Conservation (phyloP, 2,797 vertebrate genomes). For the Ibycter americanus region DNA sequence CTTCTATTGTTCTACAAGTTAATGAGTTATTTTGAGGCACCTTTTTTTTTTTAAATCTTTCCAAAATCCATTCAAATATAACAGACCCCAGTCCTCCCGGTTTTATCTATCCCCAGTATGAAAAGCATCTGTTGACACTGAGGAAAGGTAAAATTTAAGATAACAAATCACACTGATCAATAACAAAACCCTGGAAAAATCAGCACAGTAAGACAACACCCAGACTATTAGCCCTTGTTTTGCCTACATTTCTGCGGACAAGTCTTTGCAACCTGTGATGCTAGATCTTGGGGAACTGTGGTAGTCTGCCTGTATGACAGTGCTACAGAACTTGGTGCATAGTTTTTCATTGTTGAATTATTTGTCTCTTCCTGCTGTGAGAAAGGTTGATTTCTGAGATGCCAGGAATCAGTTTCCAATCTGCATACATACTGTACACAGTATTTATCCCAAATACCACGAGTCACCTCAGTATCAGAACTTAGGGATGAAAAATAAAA, state of each 20-base stretch:
- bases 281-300: background rate
- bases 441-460: fast-evolving
- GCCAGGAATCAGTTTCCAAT: background rate
- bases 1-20: background rate
- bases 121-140: background rate
- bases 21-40: background rate
- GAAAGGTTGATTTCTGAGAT: background rate
- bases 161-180: background rate
- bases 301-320: background rate
- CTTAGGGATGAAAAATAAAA: background rate
- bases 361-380: background rate
- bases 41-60: background rate
- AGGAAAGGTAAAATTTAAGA: background rate
- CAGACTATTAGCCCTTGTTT: background rate
- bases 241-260: background rate
- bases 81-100: background rate
- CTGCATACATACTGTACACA: background rate
- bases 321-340: background rate
- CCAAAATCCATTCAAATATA: background rate
- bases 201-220: background rate
- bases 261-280: background rate
- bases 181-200: background rate
- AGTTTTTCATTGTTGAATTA: background rate
- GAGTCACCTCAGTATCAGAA: background rate
- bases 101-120: background rate